Percentiles rank a stretch among this genome's conserved stretches.
Evolutionary conservation across 2,888 invertebrate genomes (phyloP).

Genomic region (Andrena flavipes): DNA sequence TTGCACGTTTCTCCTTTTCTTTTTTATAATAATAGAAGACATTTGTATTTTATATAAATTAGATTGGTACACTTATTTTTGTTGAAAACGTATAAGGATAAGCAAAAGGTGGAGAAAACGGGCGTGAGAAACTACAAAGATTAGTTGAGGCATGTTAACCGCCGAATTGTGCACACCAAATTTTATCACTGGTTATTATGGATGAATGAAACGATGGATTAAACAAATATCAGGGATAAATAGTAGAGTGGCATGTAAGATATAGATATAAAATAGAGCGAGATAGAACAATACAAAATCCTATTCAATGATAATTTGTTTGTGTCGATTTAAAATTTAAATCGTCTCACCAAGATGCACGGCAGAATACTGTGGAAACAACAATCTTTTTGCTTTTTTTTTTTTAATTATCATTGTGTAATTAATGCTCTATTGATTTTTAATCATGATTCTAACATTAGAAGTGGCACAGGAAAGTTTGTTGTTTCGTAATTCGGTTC

Average conservation of each 20-base stretch:
- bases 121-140: slow-evolving; percentile 21
- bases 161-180: slow-evolving; percentile 16
- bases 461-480: slow-evolving; percentile 11
- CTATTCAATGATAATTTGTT: slow-evolving; percentile 15
- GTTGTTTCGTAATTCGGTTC: background rate
- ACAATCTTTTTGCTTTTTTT: slow-evolving; percentile 13
- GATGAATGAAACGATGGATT: slow-evolving; percentile 1
- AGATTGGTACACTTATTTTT: background rate
- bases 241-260: slow-evolving; percentile 12
- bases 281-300: slow-evolving; percentile 14
- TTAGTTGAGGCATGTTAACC: slow-evolving; percentile 31
- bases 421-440: background rate
- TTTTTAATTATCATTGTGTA: background rate
- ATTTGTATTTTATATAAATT: slow-evolving; percentile 31
- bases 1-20: slow-evolving; percentile 12
- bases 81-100: slow-evolving; percentile 10
- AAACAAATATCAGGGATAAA: slow-evolving; percentile 12
- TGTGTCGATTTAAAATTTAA: slow-evolving; percentile 8
- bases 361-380: slow-evolving; percentile 7
- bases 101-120: slow-evolving; percentile 2
- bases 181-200: slow-evolving; percentile 1
- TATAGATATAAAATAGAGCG: slow-evolving; percentile 22
- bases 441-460: slow-evolving; percentile 8
- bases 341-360: background rate
- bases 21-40: background rate